Conservation (phyloP, 2,888 invertebrate species). For the Cataglyphis livida region DNA sequence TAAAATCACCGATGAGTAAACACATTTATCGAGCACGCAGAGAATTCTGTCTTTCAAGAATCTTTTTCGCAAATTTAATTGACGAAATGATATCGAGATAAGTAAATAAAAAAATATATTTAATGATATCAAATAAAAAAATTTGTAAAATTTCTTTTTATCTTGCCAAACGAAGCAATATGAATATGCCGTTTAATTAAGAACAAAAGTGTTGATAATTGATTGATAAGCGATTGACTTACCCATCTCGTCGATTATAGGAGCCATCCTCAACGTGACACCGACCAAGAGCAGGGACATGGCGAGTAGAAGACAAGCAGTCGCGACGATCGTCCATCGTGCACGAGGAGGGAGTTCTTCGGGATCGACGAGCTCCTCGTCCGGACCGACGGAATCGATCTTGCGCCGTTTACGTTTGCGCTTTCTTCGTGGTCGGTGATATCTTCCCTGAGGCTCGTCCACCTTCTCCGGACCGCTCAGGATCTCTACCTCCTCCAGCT, state of each 20-base stretch:
- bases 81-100: background rate
- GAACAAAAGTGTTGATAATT: background rate
- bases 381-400: slow-evolving; percentile 75
- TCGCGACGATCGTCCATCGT: slow-evolving; percentile 96
- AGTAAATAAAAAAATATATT: background rate
- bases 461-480: slow-evolving; percentile 76
- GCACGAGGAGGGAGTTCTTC: slow-evolving; percentile 94
- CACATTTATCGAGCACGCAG: slow-evolving; percentile 2
- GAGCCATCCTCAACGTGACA: slow-evolving; percentile 96
- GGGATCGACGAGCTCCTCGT: slow-evolving; percentile 89
- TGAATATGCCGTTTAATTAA: background rate
- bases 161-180: background rate
- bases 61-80: background rate
- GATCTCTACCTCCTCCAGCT: slow-evolving; percentile 83
- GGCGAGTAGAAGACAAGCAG: slow-evolving; percentile 94
- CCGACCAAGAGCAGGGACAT: slow-evolving; percentile 96
- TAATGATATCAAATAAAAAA: background rate
- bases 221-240: slow-evolving; percentile 85
- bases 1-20: slow-evolving; percentile 7
- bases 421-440: slow-evolving; percentile 83
- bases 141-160: background rate
- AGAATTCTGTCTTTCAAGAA: background rate
- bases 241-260: slow-evolving; percentile 98
- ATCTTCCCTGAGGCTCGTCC: slow-evolving; percentile 75
- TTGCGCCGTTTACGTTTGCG: slow-evolving; percentile 83